These are phyloP conservation scores for Emys orbicularis DNA, from an alignment of 2,797 vertebrate species.

Conservation along the genomic window DNA sequence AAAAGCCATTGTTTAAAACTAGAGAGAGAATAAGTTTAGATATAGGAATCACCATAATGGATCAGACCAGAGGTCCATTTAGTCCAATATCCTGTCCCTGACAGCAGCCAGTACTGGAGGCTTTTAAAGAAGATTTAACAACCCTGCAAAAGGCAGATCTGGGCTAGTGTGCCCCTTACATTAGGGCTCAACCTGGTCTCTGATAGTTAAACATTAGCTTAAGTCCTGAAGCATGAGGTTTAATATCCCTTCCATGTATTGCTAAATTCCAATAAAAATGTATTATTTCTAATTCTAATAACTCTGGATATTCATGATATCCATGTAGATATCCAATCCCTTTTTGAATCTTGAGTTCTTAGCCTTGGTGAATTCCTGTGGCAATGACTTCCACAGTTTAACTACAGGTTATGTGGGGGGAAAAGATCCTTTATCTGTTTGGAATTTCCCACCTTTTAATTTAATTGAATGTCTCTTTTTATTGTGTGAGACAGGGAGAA, in stretches of 20 bases:
- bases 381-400: background rate
- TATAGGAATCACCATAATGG: background rate
- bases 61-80: background rate
- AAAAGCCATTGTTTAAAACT: background rate
- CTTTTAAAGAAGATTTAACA: background rate
- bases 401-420: background rate
- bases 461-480: background rate
- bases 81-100: background rate
- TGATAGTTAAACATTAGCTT: background rate
- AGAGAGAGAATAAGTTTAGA: background rate
- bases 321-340: background rate
- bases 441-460: background rate
- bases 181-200: background rate
- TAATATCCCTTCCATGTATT: background rate
- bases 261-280: background rate
- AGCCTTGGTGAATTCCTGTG: background rate
- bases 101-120: background rate
- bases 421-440: background rate
- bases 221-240: rapidly evolving
- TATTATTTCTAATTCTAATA: background rate
- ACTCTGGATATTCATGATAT: background rate
- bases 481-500: background rate
- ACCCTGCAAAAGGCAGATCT: background rate
- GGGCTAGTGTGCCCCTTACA: background rate
- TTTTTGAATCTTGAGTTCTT: background rate